Evolutionary conservation across 2,113 vertebrate species (phyloP), one percentile per base, ranked within the genome.

Genomic region (Scatophagus argus): DNA sequence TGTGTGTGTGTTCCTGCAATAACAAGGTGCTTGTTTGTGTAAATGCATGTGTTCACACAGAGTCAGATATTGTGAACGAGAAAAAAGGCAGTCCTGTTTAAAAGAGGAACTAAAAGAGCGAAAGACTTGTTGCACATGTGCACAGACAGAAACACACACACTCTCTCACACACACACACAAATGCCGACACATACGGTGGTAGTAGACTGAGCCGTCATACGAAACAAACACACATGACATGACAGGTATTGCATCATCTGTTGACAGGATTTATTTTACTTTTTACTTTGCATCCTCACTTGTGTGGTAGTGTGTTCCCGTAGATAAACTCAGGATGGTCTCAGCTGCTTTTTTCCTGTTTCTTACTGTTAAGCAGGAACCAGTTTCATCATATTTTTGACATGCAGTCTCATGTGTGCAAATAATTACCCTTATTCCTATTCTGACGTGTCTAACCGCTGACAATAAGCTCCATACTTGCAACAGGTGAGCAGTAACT

Each of bases 41-140:
- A 23, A 52, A n/a, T 49, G 56, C 10, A 5, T 29, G 36, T 59
- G 54, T 55, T 29, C 36, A 3, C 19, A 44, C 31, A 69, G 6
- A 38, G 23, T 55, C 19, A 34, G 27, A 58, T 79, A 69, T 76
- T 67, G 63, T 69, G 58, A 79, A 77, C 84, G 32, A 83, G 27
- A 78, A 65, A 79, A 77, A 81, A 66, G n/a, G 44, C 6, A 8
- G 21, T 0, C n/a, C 43, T 60, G 72, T 82, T 67, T 55, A 61
- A 87, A 91, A 86, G 83, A 76, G 83, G 89, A 89, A 88, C 36
- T 78, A 56, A 55, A 14, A 29, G 36, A 65, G 43, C n/a, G n/a
- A n/a, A n/a, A 79, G 31, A 58, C 61, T 47, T 8, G 43, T 39
- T 34, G 9, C 39, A 38, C 44, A 34, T 12, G 31, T 13, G 6